Evolutionary conservation across 2,113 vertebrate species (phyloP), one percentile per base, ranked within the genome.

Genomic region (Trinectes maculatus): DNA sequence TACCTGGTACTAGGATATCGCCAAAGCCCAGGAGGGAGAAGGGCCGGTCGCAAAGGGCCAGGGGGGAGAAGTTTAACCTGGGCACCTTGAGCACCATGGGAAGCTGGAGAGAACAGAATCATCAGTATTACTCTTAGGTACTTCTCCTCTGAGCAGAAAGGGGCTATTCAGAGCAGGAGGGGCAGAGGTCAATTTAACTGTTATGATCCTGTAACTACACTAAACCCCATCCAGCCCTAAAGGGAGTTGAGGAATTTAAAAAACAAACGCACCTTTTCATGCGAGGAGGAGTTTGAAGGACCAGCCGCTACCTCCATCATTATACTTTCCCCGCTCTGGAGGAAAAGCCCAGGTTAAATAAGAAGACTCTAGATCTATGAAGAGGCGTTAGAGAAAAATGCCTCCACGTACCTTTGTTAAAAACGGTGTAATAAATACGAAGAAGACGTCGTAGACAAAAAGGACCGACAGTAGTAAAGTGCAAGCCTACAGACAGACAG

Each of bases 81-180:
- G 97, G 98, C 24, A 99, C 98, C 84, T 98, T 99, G 67, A 99
- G 92, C 77, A 99, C 97, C 96, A 99, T 97, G 21, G 98, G 98
- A 39, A 99, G 94, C 98, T 99, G 85, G 15, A 34, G 39, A 18
- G 19, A 80, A 22, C 51, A 29, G 78, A 80, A 25, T 15, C 22
- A 29, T 24, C 1, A 31, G 22, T n/a, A 47, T 76, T 31, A 43
- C 6, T 8, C 5, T 49, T 19, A 26, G 3, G 13, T 10, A 1
- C 33, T 33, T 15, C 4, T 16, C 11, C 36, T 40, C 18, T 40
- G 21, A 36, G 31, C 31, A 16, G 43, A 68, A 3, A 54, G 22
- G 44, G 12, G 43, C 19, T 10, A n/a, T 19, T 42, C 36, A 25
- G 4, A 19, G 60, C 9, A 24, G 10, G 3, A 33, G 31, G 8